These are phyloP conservation scores for Chironomus tepperi DNA, from an alignment of 1,140 invertebrate species.

Conservation along the genomic window DNA sequence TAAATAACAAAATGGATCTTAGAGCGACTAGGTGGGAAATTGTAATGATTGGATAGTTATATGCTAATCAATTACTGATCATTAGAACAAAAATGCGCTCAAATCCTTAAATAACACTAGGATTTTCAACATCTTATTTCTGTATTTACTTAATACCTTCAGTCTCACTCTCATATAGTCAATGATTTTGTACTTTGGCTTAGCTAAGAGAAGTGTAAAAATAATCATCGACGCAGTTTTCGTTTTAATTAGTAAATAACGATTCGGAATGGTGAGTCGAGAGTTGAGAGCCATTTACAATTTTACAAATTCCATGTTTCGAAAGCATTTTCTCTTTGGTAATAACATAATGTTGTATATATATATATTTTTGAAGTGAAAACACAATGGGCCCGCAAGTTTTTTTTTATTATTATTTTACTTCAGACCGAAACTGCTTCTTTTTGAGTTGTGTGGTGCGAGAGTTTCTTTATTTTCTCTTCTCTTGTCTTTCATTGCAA, in stretches of 20 bases:
- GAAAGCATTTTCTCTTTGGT: conserved; percentile 17
- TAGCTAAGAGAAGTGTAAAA: too few relatives aligned
- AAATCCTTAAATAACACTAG: too few relatives aligned
- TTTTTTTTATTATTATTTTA: background rate
- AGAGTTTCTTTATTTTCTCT: conserved; percentile 6
- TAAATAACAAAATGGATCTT: too few relatives aligned
- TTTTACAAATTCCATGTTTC: conserved; percentile 17
- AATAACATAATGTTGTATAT: background rate
- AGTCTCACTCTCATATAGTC: too few relatives aligned
- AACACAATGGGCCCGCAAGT: conserved; percentile 15
- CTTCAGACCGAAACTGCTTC: background rate
- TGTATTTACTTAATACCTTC: too few relatives aligned
- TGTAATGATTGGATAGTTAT: too few relatives aligned
- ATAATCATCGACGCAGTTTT: background rate
- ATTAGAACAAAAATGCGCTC: too few relatives aligned
- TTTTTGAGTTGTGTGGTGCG: background rate
- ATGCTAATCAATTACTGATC: too few relatives aligned
- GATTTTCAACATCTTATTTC: too few relatives aligned
- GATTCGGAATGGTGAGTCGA: background rate
- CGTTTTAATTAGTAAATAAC: conserved; percentile 2
- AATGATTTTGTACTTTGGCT: too few relatives aligned
- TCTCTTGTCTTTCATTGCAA: background rate
- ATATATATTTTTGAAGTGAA: conserved; percentile 9
- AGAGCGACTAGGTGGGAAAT: too few relatives aligned
- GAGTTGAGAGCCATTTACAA: background rate